Percentiles rank a stretch among this genome's conserved stretches.
Conservation (phyloP, 2,113 vertebrate species). For the Gallinago media region DNA sequence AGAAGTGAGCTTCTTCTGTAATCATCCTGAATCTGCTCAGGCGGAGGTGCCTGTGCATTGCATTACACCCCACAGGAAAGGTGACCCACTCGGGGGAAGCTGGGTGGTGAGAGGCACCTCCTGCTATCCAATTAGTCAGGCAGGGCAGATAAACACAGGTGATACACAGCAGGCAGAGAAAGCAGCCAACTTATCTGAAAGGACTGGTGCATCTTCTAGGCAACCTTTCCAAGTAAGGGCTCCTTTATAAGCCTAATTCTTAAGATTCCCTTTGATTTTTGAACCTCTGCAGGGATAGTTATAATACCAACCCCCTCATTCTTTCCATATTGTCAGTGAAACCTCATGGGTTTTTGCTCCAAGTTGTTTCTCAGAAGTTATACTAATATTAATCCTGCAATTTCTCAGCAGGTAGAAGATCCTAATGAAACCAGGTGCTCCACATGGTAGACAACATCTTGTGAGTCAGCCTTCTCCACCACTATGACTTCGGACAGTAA, state of each 20-base stretch:
- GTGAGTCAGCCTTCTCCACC: neutral
- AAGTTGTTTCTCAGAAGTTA: neutral
- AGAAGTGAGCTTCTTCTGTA: neutral
- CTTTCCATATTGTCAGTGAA: neutral
- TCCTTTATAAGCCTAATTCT: neutral
- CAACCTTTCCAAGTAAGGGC: neutral
- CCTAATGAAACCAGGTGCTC: neutral
- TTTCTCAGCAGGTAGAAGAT: neutral
- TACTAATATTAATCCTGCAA: neutral
- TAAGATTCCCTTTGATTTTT: neutral
- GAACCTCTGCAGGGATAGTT: neutral
- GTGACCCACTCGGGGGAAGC: neutral
- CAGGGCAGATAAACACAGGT: neutral
- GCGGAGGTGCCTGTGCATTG: neutral
- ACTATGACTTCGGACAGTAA: neutral
- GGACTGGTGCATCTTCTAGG: neutral
- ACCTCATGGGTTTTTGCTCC: neutral
- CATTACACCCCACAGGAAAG: neutral
- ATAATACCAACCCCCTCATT: neutral
- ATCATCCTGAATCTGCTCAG: neutral
- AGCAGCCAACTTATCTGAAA: neutral
- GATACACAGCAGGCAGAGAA: neutral
- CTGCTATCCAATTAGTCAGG: neutral
- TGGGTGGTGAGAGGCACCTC: neutral
- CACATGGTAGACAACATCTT: neutral